Percentiles rank a stretch among this genome's conserved stretches.
Conservation (phyloP, 2,888 invertebrate species). For the Ophraella communa region DNA sequence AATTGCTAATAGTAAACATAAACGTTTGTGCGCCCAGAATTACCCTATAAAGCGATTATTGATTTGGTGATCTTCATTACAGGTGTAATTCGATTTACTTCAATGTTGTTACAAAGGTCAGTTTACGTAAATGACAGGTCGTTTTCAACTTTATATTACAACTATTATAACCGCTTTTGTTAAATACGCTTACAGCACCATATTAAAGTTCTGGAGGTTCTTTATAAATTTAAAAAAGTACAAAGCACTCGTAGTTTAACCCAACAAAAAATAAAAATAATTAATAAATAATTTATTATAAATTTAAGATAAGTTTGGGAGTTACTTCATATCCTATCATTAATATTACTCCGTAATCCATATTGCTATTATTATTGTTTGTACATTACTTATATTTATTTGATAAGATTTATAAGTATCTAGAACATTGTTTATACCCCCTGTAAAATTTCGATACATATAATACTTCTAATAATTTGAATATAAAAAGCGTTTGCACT, state of each 20-base stretch:
- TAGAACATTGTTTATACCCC: neutral
- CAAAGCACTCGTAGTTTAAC: too few species aligned
- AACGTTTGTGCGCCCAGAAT: conserved; percentile 25
- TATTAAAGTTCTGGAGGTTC: too few species aligned
- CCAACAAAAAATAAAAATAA: too few species aligned
- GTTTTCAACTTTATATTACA: neutral
- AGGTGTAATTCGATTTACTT: conserved; percentile 9
- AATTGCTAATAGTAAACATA: conserved; percentile 34
- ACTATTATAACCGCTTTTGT: neutral
- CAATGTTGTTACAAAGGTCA: neutral
- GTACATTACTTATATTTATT: too few species aligned
- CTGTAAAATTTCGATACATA: neutral
- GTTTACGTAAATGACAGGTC: neutral
- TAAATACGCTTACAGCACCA: neutral
- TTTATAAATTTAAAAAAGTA: too few species aligned
- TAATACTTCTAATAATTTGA: neutral
- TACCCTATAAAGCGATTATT: conserved; percentile 26
- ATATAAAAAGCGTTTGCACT: conserved; percentile 21
- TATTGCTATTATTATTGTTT: too few species aligned
- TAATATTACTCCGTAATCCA: too few species aligned
- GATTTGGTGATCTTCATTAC: conserved; percentile 17
- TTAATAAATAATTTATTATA: too few species aligned
- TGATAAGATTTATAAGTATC: too few species aligned
- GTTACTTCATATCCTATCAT: too few species aligned
- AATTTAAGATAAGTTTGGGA: too few species aligned